Evolutionary conservation across 2,113 vertebrate species (phyloP).

Genomic region (Corydoras maculifer): DNA sequence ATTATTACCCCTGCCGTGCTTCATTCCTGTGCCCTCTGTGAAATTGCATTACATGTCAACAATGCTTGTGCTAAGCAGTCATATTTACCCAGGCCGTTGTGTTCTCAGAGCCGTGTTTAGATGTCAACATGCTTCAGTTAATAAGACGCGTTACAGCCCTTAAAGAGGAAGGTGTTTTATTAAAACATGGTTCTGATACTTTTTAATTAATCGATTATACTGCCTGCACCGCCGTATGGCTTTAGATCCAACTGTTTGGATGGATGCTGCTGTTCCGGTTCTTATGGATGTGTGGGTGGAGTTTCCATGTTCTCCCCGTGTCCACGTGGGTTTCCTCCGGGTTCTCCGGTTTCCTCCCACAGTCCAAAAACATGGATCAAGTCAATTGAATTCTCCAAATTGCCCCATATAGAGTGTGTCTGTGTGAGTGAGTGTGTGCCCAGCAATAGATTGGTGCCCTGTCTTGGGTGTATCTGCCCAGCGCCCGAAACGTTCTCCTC

Average conservation of each 20-base stretch:
- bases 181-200: constrained; percentile 53
- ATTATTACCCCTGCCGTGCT: constrained; percentile 67
- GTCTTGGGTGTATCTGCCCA: no score
- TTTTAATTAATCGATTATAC: constrained; percentile 59
- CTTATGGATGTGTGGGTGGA: no score
- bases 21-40: constrained; percentile 59
- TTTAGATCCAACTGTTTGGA: constrained; percentile 40
- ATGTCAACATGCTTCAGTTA: constrained; percentile 50
- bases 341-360: no score
- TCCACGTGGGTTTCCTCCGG: no score
- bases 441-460: no score
- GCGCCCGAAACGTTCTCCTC: no score
- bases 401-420: no score
- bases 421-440: no score
- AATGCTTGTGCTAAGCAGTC: constrained; percentile 68
- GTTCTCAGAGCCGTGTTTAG: constrained; percentile 40
- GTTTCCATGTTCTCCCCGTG: no score
- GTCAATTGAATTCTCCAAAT: no score
- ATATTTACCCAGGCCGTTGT: constrained; percentile 61
- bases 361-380: no score
- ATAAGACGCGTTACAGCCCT: constrained; percentile 58
- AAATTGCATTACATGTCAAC: constrained; percentile 73
- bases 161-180: constrained; percentile 58
- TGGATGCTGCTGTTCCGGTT: not conserved
- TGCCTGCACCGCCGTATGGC: constrained; percentile 33